phyloP scores from a whole-genome alignment of 2,888 invertebrate species.

The Heteropelma amictum region DNA sequence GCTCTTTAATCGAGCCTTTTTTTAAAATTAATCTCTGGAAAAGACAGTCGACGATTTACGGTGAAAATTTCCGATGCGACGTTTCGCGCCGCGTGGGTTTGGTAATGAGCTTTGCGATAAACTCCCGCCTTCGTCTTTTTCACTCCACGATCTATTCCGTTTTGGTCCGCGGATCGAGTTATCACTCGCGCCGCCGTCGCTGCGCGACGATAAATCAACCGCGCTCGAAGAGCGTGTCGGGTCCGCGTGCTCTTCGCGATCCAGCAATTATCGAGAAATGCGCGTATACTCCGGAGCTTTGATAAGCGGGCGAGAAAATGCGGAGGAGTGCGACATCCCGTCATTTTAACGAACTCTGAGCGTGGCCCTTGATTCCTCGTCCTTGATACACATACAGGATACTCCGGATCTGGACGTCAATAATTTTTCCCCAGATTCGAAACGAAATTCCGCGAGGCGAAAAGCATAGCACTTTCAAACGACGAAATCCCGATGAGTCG shows the following conservation, averaged over 20 bases:
- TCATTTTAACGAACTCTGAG: constrained; percentile 35
- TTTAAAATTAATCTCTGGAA: too few species aligned
- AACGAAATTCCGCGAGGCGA: too few species aligned
- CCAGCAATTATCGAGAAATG: neutral
- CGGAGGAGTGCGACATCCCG: constrained; percentile 18
- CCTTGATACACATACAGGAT: too few species aligned
- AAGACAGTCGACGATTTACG: too few species aligned
- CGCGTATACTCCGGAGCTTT: neutral
- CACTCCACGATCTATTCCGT: neutral
- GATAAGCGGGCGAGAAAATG: neutral
- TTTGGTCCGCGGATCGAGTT: constrained; percentile 19
- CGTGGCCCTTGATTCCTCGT: too few species aligned
- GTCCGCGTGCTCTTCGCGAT: constrained; percentile 9
- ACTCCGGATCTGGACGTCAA: too few species aligned
- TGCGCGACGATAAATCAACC: constrained; percentile 61
- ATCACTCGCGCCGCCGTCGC: constrained; percentile 52
- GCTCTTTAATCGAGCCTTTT: too few species aligned
- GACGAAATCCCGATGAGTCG: too few species aligned
- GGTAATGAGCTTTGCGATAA: constrained; percentile 43
- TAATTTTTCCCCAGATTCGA: too few species aligned
- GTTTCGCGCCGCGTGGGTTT: constrained; percentile 6
- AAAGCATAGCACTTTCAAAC: too few species aligned
- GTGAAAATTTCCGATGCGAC: too few species aligned
- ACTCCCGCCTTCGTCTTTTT: constrained; percentile 25
- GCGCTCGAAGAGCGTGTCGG: constrained; percentile 37